Evolutionary conservation across 2,797 vertebrate genomes (phyloP), one percentile per base, ranked within the genome.

Genomic region (Catostomus latipinnis): DNA sequence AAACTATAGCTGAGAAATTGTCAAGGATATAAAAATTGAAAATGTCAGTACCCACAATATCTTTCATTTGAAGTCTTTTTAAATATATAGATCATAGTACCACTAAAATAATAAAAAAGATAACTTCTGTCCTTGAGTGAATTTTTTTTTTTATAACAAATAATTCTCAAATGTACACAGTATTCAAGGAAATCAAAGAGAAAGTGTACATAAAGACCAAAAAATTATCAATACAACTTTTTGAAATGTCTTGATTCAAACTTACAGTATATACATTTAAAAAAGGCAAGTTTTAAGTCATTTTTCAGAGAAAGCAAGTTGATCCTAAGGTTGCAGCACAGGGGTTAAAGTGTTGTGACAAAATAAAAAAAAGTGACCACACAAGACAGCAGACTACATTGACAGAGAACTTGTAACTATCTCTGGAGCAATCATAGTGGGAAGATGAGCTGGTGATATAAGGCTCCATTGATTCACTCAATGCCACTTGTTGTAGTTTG

Each of bases 301-400:
- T 45, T 56, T 58, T 10, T 68, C 9, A 10, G 6, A 49, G 1
- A 6, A 34, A 12, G 34, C 13, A n/a, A 22, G 6, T 61, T 53
- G 48, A 7, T 70, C 75, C 66, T 77, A 66, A 77, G 75, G 48
- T 34, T 50, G 12, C n/a, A 54, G 34, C 13, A 77, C 12, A 60
- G 46, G 18, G 6, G 16, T 1, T 12, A n/a, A 45, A 63, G 6
- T 63, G 34, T 63, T 54, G 13, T 1, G 45, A 8, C 34, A 0
- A 22, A 56, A 60, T 49, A 52, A 46, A 62, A 16, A 52, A 70
- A 10, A 61, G 58, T 60, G 65, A 50, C 13, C 13, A 56, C 48
- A 74, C 34, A 62, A 50, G 8, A 53, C 7, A 48, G 67, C 67
- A 14, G 43, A 84, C 60, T 58, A 49, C 34, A 43, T 6, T 46